Evolutionary conservation across 2,113 vertebrate genomes (phyloP).

Genomic region (Capreolus pygargus): DNA sequence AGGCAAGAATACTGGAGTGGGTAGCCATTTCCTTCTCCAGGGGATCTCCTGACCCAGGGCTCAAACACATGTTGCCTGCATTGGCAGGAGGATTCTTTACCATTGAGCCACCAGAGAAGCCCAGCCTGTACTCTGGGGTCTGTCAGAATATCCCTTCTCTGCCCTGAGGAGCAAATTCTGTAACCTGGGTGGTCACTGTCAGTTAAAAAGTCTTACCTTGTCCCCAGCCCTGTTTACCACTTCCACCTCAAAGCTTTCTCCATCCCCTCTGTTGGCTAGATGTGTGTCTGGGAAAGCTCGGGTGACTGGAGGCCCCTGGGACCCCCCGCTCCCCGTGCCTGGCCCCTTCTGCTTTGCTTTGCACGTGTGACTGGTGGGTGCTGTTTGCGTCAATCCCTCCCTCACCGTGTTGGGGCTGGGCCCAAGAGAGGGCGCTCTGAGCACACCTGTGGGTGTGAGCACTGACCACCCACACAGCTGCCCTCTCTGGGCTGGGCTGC

Average conservation of each 20-base stretch:
- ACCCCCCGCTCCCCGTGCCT: accelerated
- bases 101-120: background rate
- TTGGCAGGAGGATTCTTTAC: background rate
- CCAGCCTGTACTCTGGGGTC: background rate
- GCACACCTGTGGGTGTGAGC: no score
- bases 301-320: background rate
- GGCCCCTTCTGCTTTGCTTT: background rate
- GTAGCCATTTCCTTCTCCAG: background rate
- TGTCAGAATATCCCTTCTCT: background rate
- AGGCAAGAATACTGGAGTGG: background rate
- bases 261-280: background rate
- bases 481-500: background rate
- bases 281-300: background rate
- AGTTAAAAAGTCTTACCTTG: background rate
- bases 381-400: background rate
- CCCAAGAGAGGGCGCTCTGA: background rate
- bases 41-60: background rate
- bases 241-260: background rate
- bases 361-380: background rate
- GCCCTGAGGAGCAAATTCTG: background rate
- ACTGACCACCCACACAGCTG: background rate
- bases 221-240: background rate
- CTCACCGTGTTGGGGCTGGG: accelerated
- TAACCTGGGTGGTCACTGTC: background rate
- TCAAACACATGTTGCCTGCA: background rate